A percentile compares a stretch with the other conserved stretches of the same genome.
These are phyloP conservation scores for Notothenia coriiceps DNA, from an alignment of 2,113 vertebrate genomes.

Conservation along the genomic window DNA sequence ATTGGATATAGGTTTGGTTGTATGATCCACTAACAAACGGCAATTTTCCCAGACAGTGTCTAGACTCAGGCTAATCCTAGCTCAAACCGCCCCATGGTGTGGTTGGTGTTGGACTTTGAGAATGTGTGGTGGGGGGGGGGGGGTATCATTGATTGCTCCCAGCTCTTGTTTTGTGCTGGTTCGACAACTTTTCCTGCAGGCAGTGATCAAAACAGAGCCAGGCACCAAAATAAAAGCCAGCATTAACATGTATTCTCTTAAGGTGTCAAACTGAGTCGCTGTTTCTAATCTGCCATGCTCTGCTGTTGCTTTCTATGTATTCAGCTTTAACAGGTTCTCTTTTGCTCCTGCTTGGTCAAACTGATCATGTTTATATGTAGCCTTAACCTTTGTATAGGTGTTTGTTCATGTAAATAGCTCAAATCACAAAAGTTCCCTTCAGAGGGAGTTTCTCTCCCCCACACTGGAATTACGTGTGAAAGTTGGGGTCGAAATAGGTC, in stretches of 20 bases:
- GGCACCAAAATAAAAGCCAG: not conserved
- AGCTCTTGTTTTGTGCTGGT: not conserved
- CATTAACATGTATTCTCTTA: not conserved
- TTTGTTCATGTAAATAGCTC: too few relatives aligned
- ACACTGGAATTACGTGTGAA: too few relatives aligned
- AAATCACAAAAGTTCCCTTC: too few relatives aligned
- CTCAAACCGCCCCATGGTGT: not conserved
- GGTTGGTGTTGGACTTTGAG: not conserved
- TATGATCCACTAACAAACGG: not conserved
- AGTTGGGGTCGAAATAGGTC: too few relatives aligned
- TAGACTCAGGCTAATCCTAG: not conserved
- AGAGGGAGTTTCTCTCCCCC: too few relatives aligned
- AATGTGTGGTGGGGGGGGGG: not conserved
- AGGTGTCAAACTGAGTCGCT: not conserved
- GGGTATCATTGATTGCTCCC: not conserved
- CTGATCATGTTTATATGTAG: not conserved
- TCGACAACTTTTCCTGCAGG: not conserved
- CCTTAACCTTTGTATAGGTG: not conserved
- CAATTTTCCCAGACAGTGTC: constrained; percentile 8
- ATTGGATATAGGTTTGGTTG: not conserved
- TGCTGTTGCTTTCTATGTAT: not conserved
- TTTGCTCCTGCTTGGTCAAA: not conserved
- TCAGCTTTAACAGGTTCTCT: not conserved
- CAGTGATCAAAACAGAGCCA: not conserved
- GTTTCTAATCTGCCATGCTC: not conserved